Percentiles rank a stretch among this genome's conserved stretches.
Conservation (phyloP, 2,797 vertebrate species). For the Sphaeramia orbicularis region DNA sequence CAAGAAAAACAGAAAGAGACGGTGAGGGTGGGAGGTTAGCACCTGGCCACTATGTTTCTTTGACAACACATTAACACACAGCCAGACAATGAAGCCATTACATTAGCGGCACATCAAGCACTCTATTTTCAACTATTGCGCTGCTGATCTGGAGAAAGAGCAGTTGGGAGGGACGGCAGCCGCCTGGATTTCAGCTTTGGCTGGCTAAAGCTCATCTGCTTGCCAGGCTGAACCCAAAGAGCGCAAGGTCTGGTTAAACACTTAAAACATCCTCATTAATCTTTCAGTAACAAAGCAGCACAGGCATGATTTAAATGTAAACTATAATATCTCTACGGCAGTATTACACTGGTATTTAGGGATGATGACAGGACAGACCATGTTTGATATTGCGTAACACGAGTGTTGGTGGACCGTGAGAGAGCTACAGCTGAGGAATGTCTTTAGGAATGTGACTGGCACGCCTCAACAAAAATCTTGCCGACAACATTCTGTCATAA, state of each 20-base stretch:
- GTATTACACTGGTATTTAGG: slow-evolving; percentile 6
- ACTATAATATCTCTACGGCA: slow-evolving; percentile 5
- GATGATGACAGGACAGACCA: slow-evolving; percentile 18
- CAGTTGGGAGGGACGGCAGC: slow-evolving; percentile 45
- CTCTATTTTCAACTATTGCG: slow-evolving; percentile 70
- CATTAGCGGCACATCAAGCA: slow-evolving; percentile 71
- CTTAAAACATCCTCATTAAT: slow-evolving; percentile 20
- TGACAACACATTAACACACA: slow-evolving; percentile 72
- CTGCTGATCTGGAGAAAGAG: slow-evolving; percentile 44
- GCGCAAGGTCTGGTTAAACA: slow-evolving; percentile 14
- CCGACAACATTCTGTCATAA: no score
- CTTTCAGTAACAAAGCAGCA: slow-evolving; percentile 12
- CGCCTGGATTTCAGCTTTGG: slow-evolving; percentile 32
- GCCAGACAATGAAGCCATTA: slow-evolving; percentile 69
- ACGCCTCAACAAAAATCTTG: slow-evolving; percentile 60
- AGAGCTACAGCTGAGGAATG: slow-evolving; percentile 54
- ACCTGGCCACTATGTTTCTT: slow-evolving; percentile 74
- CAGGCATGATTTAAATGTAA: slow-evolving; percentile 11
- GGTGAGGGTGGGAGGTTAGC: slow-evolving; percentile 60
- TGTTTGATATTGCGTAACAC: slow-evolving; percentile 38
- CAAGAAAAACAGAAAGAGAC: slow-evolving; percentile 31
- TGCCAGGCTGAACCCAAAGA: slow-evolving; percentile 25
- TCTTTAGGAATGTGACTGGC: slow-evolving; percentile 53
- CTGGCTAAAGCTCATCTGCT: slow-evolving; percentile 38
- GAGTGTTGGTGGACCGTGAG: slow-evolving; percentile 22